Percentiles rank a stretch among this genome's conserved stretches.
These are phyloP conservation scores for Scaptomyza montana DNA, from an alignment of 1,140 invertebrate species.

Conservation along the genomic window DNA sequence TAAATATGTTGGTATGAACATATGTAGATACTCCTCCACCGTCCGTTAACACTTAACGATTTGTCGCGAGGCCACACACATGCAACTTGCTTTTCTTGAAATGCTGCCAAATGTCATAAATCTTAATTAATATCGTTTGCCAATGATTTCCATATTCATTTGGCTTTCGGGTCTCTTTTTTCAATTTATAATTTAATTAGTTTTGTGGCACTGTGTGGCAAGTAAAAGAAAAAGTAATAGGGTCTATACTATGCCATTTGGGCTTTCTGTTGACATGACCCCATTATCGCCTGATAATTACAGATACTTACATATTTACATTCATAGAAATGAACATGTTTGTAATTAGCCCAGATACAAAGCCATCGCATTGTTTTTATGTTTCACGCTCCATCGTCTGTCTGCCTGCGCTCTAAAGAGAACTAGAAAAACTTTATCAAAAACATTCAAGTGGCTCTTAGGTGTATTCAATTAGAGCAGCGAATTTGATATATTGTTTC, in stretches of 20 bases:
- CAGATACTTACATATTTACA: slow-evolving; percentile 54
- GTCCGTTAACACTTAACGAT: slow-evolving; percentile 14
- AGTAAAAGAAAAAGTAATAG: slow-evolving; percentile 42
- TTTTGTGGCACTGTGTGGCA: slow-evolving; percentile 18
- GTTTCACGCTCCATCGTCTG: not conserved
- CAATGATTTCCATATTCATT: slow-evolving; percentile 48
- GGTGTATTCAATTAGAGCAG: slow-evolving; percentile 35
- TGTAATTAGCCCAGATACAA: slow-evolving; percentile 63
- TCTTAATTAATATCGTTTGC: slow-evolving; percentile 65
- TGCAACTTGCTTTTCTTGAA: slow-evolving; percentile 40
- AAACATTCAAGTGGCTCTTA: slow-evolving; percentile 50
- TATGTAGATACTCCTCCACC: slow-evolving; percentile 14
- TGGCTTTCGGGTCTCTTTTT: slow-evolving; percentile 30
- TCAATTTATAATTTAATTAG: slow-evolving; percentile 62
- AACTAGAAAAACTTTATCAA: slow-evolving; percentile 39
- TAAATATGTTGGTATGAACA: slow-evolving; percentile 7
- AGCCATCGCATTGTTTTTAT: slow-evolving; percentile 48
- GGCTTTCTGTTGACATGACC: slow-evolving; percentile 69
- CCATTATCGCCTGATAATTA: slow-evolving; percentile 71
- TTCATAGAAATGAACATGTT: slow-evolving; percentile 23
- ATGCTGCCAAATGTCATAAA: slow-evolving; percentile 59
- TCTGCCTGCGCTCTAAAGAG: slow-evolving; percentile 12
- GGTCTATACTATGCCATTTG: slow-evolving; percentile 22
- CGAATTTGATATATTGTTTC: slow-evolving; percentile 21
- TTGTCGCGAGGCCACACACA: slow-evolving; percentile 40